Evolutionary conservation across 2,888 invertebrate genomes (phyloP).

Genomic region (Rotaria macrura): DNA sequence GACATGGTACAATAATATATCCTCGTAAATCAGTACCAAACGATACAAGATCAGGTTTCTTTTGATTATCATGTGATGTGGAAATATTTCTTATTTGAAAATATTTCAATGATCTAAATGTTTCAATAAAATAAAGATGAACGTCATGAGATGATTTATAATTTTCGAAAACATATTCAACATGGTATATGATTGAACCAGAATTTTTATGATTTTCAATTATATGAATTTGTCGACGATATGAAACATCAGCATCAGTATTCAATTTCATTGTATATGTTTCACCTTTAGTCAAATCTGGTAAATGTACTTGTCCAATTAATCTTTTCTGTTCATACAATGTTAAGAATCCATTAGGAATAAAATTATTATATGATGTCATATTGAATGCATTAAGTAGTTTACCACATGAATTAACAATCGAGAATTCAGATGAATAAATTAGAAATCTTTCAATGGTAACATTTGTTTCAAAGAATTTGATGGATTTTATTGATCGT

Average conservation of each 20-base stretch:
- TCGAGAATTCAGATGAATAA: neutral
- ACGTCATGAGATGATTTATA: neutral
- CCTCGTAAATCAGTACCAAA: neutral
- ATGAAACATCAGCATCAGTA: neutral
- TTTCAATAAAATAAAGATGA: neutral
- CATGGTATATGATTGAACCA: neutral
- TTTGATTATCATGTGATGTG: neutral
- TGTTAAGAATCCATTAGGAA: neutral
- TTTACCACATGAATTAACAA: neutral
- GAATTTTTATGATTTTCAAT: neutral
- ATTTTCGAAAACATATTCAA: neutral
- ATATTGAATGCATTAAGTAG: neutral
- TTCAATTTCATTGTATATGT: neutral
- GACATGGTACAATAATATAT: neutral
- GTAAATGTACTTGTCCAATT: neutral
- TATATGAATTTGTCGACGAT: neutral
- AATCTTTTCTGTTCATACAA: neutral
- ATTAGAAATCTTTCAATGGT: neutral
- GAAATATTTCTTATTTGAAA: neutral
- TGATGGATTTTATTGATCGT: neutral
- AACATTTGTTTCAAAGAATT: neutral
- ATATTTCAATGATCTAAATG: neutral
- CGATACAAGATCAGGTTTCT: neutral
- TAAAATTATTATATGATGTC: neutral
- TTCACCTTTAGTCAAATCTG: neutral